Base-by-base conservation (phyloP, 2,113 vertebrate genomes). In the Sterrhoptilus dennistouni region DNA sequence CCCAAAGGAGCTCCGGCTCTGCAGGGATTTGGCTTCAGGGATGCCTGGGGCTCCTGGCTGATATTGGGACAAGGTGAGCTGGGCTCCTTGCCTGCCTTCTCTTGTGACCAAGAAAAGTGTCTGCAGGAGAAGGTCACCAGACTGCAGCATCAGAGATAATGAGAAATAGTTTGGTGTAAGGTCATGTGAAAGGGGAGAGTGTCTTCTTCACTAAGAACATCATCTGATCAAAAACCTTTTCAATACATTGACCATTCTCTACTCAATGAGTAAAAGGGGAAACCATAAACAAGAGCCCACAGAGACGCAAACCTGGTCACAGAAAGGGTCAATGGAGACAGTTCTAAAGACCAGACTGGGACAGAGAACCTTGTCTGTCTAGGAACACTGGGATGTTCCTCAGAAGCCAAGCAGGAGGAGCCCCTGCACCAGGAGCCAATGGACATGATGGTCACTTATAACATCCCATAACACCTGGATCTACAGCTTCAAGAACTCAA, bases 181-280 rank as follows among this genome's bases (percentile, higher is more conserved):
- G 10, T 5, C 23, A 80, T 0, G 0, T 9, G 23, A 28, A 60
- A 56, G 3, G 5, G 12, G 42, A 77, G 12, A 56, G 12, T 5
- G 25, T 24, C 12, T 35, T 54, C 21, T 80, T 61, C 29, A 27
- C 7, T 42, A n/a, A 65, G 12, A 25, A 50, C 31, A 52, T 40
- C 3, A 47, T n/a, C 23, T 40, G 22, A 66, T 61, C 27, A 16
- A 61, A 47, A 57, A 22, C 7, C 6, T 57, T 54, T 76, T 42
- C n/a, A 47, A 42, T 28, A 21, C 10, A 52, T 14, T 89, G 29
- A 31, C 5, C 5, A 5, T 47, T 75, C 35, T 77, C 66, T 38
- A 38, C 8, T 68, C 36, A 68, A 35, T 5, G 8, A 87, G 5
- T n/a, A 52, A 56, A 87, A 23, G 9, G 4, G 25, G 9, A 81